These are phyloP conservation scores for Ctenodactylus gundi DNA, from an alignment of 2,113 vertebrate genomes.

Conservation along the genomic window DNA sequence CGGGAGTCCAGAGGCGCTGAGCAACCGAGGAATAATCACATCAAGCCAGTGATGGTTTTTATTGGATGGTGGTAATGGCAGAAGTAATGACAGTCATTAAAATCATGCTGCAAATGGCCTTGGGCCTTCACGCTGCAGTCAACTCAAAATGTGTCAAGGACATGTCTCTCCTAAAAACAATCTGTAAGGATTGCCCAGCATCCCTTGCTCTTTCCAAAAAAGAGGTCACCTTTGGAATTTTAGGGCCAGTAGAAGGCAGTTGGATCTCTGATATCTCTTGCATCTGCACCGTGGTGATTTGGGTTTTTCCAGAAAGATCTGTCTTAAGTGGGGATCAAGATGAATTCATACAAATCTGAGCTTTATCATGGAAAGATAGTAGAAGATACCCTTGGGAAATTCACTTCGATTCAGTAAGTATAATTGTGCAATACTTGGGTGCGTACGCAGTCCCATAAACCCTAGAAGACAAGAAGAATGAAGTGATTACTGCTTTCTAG, in stretches of 20 bases:
- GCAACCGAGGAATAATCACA: background rate
- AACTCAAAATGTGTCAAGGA: slow-evolving; percentile 15
- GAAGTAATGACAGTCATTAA: slow-evolving; percentile 47
- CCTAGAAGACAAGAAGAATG: background rate
- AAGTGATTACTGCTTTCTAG: background rate
- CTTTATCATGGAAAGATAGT: background rate
- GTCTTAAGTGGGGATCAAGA: background rate
- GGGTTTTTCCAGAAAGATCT: background rate
- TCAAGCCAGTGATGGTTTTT: slow-evolving; percentile 3
- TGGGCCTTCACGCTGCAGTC: slow-evolving; percentile 18
- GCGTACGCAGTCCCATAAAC: background rate
- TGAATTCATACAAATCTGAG: background rate
- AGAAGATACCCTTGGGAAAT: background rate
- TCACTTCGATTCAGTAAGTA: background rate
- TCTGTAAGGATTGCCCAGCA: background rate
- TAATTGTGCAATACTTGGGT: background rate
- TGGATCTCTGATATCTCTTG: background rate
- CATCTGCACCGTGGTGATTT: background rate
- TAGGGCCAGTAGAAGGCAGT: background rate
- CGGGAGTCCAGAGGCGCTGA: background rate
- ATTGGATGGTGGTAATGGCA: background rate
- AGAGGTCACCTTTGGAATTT: background rate
- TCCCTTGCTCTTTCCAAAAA: background rate
- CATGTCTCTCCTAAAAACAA: background rate
- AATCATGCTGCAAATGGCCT: slow-evolving; percentile 1